A percentile compares a stretch with the other conserved stretches of the same genome.
Conservation (phyloP, 2,113 vertebrate genomes). For the Scopus umbretta region DNA sequence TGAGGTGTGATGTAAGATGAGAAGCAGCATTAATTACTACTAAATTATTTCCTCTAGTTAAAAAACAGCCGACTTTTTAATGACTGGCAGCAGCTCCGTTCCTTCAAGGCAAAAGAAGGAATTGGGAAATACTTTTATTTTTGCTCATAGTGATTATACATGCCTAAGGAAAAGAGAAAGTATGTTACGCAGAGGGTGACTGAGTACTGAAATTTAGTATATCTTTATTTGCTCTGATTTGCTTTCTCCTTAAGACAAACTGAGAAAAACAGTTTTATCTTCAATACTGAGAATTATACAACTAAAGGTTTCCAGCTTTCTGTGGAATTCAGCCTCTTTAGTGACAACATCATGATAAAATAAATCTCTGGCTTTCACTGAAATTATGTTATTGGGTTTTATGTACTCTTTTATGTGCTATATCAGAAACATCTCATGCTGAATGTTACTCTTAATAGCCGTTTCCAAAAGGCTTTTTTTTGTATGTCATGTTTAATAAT, state of each 20-base stretch:
- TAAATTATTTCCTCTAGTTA: neutral
- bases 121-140: neutral
- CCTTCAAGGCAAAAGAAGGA: neutral
- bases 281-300: neutral
- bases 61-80: neutral
- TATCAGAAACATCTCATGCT: neutral
- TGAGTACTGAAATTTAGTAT: neutral
- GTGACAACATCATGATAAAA: neutral
- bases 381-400: neutral
- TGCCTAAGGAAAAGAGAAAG: neutral
- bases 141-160: neutral
- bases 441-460: neutral
- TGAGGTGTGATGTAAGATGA: neutral
- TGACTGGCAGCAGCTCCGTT: neutral
- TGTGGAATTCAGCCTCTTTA: neutral
- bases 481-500: neutral
- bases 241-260: neutral
- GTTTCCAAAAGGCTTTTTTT: neutral
- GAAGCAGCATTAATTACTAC: neutral
- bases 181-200: neutral
- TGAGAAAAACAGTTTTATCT: neutral
- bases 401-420: neutral
- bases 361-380: neutral
- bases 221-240: neutral
- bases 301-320: neutral